phyloP scores from a whole-genome alignment of 2,888 invertebrate genomes.

The Yponomeuta sedellus region DNA sequence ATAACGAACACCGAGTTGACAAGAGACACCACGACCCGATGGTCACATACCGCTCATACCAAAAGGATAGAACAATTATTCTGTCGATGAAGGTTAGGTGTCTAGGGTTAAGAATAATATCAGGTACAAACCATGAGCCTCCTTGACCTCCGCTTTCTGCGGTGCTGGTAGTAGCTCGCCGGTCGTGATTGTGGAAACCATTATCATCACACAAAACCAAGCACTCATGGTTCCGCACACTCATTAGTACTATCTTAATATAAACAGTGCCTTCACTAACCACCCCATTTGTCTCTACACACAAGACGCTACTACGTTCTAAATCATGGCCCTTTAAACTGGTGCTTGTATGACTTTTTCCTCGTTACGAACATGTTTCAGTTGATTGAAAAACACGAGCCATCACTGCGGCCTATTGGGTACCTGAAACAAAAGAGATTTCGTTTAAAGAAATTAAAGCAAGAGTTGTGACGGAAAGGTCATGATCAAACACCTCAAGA shows the following conservation, averaged over 20 bases:
- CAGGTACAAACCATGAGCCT: conserved; percentile 48
- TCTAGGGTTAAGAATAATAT: neutral
- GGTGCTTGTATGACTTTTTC: conserved; percentile 9
- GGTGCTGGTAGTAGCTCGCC: conserved; percentile 59
- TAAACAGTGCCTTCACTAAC: neutral
- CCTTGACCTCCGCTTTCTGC: conserved; percentile 60
- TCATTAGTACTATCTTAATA: conserved; percentile 44
- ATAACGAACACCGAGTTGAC: too few species aligned
- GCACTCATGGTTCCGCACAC: conserved; percentile 64
- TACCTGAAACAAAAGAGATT: conserved; percentile 8
- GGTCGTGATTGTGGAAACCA: conserved; percentile 64
- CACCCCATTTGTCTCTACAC: conserved; percentile 6
- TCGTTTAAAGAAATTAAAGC: neutral
- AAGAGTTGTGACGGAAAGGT: too few species aligned
- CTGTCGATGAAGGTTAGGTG: too few species aligned
- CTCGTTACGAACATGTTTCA: conserved; percentile 9
- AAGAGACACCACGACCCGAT: too few species aligned
- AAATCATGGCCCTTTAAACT: conserved; percentile 12
- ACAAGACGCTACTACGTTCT: neutral
- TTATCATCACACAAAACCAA: conserved; percentile 68
- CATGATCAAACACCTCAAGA: too few species aligned
- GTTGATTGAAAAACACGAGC: neutral
- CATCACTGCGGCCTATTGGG: neutral
- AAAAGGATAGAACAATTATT: too few species aligned
- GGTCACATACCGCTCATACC: too few species aligned